Evolutionary conservation across 2,888 invertebrate genomes (phyloP).

Genomic region (Agrochola lychnidis): DNA sequence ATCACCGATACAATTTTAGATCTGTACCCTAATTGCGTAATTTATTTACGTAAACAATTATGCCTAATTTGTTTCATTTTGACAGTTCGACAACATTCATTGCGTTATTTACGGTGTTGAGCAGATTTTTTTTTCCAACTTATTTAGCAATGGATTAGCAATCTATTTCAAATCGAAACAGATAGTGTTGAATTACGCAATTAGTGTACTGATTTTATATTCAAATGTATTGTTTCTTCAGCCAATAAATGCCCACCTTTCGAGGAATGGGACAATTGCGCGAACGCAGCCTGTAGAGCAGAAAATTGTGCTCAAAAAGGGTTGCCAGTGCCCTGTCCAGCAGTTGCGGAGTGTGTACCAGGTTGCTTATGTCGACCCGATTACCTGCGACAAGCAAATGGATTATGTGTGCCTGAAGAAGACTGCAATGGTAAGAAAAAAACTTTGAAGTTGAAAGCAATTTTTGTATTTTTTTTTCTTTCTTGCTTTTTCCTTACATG

Average conservation of each 20-base stretch:
- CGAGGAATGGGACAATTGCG: conserved; percentile 11
- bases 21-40: too few relatives aligned
- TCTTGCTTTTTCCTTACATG: too few relatives aligned
- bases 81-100: too few relatives aligned
- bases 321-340: background rate
- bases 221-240: background rate
- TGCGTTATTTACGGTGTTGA: too few relatives aligned
- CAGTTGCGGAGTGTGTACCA: background rate
- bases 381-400: background rate
- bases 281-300: conserved; percentile 12
- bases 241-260: conserved; percentile 3
- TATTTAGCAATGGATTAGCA: too few relatives aligned
- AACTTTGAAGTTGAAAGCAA: background rate
- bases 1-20: background rate
- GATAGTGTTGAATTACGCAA: too few relatives aligned
- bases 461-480: background rate
- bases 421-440: conserved; percentile 7
- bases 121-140: too few relatives aligned
- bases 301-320: conserved; percentile 11
- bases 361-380: conserved; percentile 5
- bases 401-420: conserved; percentile 9
- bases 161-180: too few relatives aligned
- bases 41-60: too few relatives aligned
- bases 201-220: too few relatives aligned
- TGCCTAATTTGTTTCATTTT: too few relatives aligned